Evolutionary conservation across 2,888 invertebrate genomes (phyloP), one percentile per base, ranked within the genome.

Genomic region (Dusona sp.): DNA sequence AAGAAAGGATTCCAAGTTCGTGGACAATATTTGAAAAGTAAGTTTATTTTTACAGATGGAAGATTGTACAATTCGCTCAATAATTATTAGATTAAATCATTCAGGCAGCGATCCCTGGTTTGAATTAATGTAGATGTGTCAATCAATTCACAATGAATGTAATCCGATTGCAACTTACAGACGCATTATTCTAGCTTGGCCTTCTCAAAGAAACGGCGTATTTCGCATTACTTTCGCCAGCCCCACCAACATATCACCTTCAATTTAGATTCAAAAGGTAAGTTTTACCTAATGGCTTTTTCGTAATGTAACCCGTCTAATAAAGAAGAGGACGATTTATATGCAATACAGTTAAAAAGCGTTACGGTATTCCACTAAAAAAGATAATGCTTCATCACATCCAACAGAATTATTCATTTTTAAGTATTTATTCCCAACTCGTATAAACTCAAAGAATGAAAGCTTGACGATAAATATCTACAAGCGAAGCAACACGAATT

Each of bases 401-500:
- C 3, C 25, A 75, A 64, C 13, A 2, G n/a, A 75, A 45, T 64
- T 2, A 77, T 48, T 11, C 0, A 65, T 48, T 25, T 48, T 16
- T 1, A 16, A 45, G 29, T 16, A 29, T 77, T 38, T 38, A 51
- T 65, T 65, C 16, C 33, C 36, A 29, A 57, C 48, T 64, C 11
- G 6, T n/a, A 38, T 36, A 7, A 22, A 61, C 22, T 22, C 22
- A n/a, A 48, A n/a, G 19, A 36, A 65, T 22, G 6, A 36, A 33
- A 29, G 16, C n/a, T 38, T 22, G 33, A 22, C 13, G 51, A 9
- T 22, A 65, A 45, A 33, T 45, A 61, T 25, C n/a, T 42, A 70
- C 22, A 45, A 70, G 36, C 42, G 57, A 42, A 57, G 38, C 25
- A 29, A 61, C 61, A 54, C 68, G 22, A 75, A 81, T 75, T 42